These are phyloP conservation scores for Spodoptera frugiperda DNA, from an alignment of 1,140 invertebrate species.

Conservation along the genomic window DNA sequence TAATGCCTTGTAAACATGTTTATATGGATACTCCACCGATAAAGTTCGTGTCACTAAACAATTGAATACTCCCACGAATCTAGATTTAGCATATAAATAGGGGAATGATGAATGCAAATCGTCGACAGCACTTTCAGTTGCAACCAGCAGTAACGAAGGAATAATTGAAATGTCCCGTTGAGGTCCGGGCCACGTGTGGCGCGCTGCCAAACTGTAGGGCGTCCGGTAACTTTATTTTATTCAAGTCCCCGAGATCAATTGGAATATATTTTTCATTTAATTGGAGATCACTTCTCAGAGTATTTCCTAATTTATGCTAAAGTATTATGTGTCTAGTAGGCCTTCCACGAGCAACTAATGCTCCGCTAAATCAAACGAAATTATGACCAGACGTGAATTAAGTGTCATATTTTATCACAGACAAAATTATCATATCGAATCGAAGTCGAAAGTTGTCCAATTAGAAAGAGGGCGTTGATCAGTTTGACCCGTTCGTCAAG, in stretches of 20 bases:
- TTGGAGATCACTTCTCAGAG: not conserved
- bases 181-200: slow-evolving; percentile 62
- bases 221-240: slow-evolving; percentile 60
- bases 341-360: slow-evolving; percentile 65
- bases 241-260: slow-evolving; percentile 45
- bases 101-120: slow-evolving; percentile 50
- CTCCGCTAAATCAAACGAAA: slow-evolving; percentile 71
- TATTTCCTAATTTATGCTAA: no score
- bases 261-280: slow-evolving; percentile 45
- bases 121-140: slow-evolving; percentile 28
- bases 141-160: slow-evolving; percentile 35
- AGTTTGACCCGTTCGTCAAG: slow-evolving; percentile 28
- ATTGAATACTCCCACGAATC: slow-evolving; percentile 46
- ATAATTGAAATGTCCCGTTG: slow-evolving; percentile 65
- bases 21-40: not conserved
- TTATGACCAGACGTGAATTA: slow-evolving; percentile 64
- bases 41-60: slow-evolving; percentile 22
- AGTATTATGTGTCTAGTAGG: slow-evolving; percentile 56
- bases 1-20: slow-evolving; percentile 68
- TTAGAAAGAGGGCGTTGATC: slow-evolving; percentile 34
- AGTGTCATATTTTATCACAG: slow-evolving; percentile 65
- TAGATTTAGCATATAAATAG: slow-evolving; percentile 38
- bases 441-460: slow-evolving; percentile 53
- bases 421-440: slow-evolving; percentile 72
- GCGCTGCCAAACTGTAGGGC: slow-evolving; percentile 59